These are phyloP conservation scores for Drosophila nigromelanica DNA, from an alignment of 1,140 invertebrate genomes.

Conservation along the genomic window DNA sequence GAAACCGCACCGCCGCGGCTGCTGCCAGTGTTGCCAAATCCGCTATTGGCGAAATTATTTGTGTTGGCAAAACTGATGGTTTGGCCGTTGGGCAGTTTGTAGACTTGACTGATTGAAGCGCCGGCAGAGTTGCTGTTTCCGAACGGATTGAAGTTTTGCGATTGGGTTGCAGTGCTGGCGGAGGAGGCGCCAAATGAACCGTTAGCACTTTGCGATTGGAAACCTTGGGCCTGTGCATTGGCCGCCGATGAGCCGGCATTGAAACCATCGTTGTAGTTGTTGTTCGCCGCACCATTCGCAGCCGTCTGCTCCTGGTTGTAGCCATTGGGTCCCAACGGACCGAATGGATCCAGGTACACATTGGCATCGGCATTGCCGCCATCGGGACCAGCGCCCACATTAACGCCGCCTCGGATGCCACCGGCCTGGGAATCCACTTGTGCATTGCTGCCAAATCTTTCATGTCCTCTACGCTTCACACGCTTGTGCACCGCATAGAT, in stretches of 20 bases:
- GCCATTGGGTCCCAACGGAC: slow-evolving; percentile 55
- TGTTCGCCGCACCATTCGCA: slow-evolving; percentile 66
- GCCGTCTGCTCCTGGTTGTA: slow-evolving; percentile 71
- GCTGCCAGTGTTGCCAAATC: slow-evolving; percentile 66
- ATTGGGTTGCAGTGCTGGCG: slow-evolving; percentile 77
- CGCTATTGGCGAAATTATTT: slow-evolving; percentile 82
- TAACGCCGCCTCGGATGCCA: slow-evolving; percentile 51
- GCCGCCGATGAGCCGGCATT: slow-evolving; percentile 62
- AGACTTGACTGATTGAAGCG: slow-evolving; percentile 76
- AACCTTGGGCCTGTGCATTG: slow-evolving; percentile 73
- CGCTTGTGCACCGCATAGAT: slow-evolving; percentile 64
- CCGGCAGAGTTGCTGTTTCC: slow-evolving; percentile 74
- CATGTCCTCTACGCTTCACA: slow-evolving; percentile 58
- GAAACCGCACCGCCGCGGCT: slow-evolving; percentile 72
- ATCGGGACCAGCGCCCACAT: slow-evolving; percentile 57
- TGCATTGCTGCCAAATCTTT: slow-evolving; percentile 20
- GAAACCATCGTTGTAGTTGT: slow-evolving; percentile 51
- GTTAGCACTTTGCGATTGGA: slow-evolving; percentile 64
- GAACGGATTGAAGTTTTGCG: slow-evolving; percentile 63
- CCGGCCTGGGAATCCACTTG: slow-evolving; percentile 51
- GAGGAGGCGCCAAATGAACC: slow-evolving; percentile 82
- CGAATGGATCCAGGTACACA: slow-evolving; percentile 49
- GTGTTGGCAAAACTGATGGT: slow-evolving; percentile 78
- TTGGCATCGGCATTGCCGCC: slow-evolving; percentile 63
- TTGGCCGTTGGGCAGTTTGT: slow-evolving; percentile 80